These are phyloP conservation scores for Pseudomyrmex flavicornis DNA, from an alignment of 1,140 invertebrate species.

Conservation along the genomic window DNA sequence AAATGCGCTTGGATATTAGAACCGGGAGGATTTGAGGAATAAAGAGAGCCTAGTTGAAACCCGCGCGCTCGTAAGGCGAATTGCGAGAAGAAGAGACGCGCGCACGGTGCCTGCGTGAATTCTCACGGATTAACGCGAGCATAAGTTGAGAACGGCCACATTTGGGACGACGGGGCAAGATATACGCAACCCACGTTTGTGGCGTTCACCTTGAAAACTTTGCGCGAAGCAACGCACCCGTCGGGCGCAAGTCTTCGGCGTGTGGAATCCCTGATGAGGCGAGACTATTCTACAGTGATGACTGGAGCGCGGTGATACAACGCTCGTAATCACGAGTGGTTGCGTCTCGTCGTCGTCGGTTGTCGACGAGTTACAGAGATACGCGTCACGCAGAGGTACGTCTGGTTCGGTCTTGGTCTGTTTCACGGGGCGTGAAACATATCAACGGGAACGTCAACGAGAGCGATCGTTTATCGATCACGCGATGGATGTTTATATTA, in stretches of 20 bases:
- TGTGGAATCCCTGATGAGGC: slow-evolving; percentile 45
- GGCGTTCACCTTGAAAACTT: slow-evolving; percentile 52
- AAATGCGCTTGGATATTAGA: background rate
- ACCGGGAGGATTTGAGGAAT: background rate
- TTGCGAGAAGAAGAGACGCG: background rate
- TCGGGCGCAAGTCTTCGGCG: slow-evolving; percentile 5
- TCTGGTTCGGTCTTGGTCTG: background rate
- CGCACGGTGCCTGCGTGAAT: slow-evolving; percentile 30
- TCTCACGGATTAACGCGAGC: slow-evolving; percentile 43
- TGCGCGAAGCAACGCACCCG: slow-evolving; percentile 24
- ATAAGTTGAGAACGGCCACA: slow-evolving; percentile 23
- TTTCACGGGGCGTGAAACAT: slow-evolving; percentile 6
- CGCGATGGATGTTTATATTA: slow-evolving; percentile 47
- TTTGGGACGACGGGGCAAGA: slow-evolving; percentile 31
- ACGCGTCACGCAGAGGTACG: slow-evolving; percentile 6
- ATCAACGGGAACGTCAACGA: background rate
- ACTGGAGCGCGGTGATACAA: slow-evolving; percentile 23
- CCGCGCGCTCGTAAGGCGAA: background rate
- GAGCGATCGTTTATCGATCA: slow-evolving; percentile 53
- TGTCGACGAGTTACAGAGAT: slow-evolving; percentile 42
- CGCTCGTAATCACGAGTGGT: slow-evolving; percentile 17
- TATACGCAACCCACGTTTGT: slow-evolving; percentile 6
- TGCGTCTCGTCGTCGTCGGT: slow-evolving; percentile 9
- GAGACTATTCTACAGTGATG: slow-evolving; percentile 33
- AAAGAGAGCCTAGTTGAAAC: background rate